These are phyloP conservation scores for Marisa cornuarietis DNA, from an alignment of 1,140 invertebrate species.

Conservation along the genomic window DNA sequence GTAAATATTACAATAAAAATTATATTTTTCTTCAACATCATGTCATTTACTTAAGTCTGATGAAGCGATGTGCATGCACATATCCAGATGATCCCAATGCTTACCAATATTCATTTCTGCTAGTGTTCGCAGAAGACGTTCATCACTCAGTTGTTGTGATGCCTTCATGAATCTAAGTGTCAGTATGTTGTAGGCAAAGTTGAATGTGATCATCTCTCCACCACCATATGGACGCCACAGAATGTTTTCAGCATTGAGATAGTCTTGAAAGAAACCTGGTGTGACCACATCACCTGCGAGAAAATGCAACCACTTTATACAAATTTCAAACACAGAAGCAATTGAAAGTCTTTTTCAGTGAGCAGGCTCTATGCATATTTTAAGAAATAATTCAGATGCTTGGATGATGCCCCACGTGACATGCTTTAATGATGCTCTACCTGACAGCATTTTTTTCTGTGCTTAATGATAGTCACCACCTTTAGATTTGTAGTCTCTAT, in stretches of 20 bases:
- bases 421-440: not conserved
- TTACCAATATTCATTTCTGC: constrained; percentile 81
- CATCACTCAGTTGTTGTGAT: constrained; percentile 78
- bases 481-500: too few species aligned
- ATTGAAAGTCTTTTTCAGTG: too few species aligned
- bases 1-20: too few species aligned
- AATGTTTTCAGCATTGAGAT: constrained; percentile 57
- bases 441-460: too few species aligned
- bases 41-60: too few species aligned
- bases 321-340: not conserved
- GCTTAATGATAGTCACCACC: too few species aligned
- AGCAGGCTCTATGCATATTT: too few species aligned
- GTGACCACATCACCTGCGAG: constrained; percentile 87
- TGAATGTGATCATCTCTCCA: constrained; percentile 94
- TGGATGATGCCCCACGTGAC: not conserved
- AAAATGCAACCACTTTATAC: constrained; percentile 21
- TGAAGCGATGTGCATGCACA: too few species aligned
- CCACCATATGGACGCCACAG: constrained; percentile 74
- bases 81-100: not conserved
- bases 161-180: constrained; percentile 89
- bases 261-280: constrained; percentile 77
- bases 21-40: too few species aligned
- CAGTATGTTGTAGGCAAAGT: constrained; percentile 92
- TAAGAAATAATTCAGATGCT: too few species aligned
- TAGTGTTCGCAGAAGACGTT: constrained; percentile 81